Percentiles rank a stretch among this genome's conserved stretches.
These are phyloP conservation scores for Conopomorpha cramerella DNA, from an alignment of 1,140 invertebrate genomes.

Conservation along the genomic window DNA sequence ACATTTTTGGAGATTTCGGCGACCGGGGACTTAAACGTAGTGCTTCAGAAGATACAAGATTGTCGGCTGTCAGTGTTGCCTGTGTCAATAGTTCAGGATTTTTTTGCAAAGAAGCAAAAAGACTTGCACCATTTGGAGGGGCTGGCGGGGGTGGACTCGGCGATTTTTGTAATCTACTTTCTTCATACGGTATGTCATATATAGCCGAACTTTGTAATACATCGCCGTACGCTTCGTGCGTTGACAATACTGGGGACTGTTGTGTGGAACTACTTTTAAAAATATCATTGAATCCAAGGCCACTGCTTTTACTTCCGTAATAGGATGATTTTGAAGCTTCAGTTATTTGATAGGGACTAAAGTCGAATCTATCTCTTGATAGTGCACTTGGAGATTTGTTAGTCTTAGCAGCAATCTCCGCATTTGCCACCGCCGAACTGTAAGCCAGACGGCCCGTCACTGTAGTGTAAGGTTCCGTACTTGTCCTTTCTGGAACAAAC, in stretches of 20 bases:
- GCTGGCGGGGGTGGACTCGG: conserved; percentile 81
- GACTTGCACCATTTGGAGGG: conserved; percentile 64
- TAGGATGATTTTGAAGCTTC: conserved; percentile 34
- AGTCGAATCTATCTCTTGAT: conserved; percentile 54
- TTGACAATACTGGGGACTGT: conserved; percentile 66
- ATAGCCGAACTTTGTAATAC: too few species aligned
- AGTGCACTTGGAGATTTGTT: conserved; percentile 53
- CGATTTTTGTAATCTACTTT: conserved; percentile 60
- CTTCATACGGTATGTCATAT: conserved; percentile 56
- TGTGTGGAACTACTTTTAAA: conserved; percentile 54
- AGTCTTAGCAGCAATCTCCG: conserved; percentile 57
- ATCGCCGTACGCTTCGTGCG: conserved; percentile 67
- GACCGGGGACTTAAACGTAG: conserved; percentile 69
- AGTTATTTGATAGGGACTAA: conserved; percentile 34
- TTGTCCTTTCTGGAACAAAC: conserved; percentile 56
- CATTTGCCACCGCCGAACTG: conserved; percentile 64
- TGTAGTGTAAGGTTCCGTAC: conserved; percentile 63
- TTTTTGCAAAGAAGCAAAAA: conserved; percentile 36
- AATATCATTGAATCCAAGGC: conserved; percentile 31
- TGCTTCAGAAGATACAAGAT: conserved; percentile 40
- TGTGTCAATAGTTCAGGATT: conserved; percentile 25
- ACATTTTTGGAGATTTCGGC: conserved; percentile 74
- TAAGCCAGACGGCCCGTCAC: conserved; percentile 64
- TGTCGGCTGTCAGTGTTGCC: conserved; percentile 30
- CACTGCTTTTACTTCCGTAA: conserved; percentile 29